Evolutionary conservation across 2,888 invertebrate species (phyloP), one percentile per base, ranked within the genome.

Genomic region (Vannuccia rotundouncinata): DNA sequence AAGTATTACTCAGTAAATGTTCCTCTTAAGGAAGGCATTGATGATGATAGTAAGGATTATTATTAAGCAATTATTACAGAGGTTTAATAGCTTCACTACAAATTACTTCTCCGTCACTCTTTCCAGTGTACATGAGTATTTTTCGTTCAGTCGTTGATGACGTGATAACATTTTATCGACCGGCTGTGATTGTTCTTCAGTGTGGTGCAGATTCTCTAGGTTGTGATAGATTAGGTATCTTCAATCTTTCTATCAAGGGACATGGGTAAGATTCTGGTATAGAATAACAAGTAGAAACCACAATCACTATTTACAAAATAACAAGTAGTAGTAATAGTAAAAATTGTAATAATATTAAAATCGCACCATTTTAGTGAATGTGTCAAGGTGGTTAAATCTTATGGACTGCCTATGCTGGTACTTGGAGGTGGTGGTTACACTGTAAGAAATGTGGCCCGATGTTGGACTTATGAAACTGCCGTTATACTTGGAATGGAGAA

Each of bases 381-480:
- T 87, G 99, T 99, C 0, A 93, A 94, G 87, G 96, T 95, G 86
- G 95, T 99, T 0, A 93, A 94, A 87, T 93, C 92, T 82, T 89
- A 96, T 22, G 94, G 94, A 86, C 91, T 98, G 1, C 99, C 99
- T 0, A 92, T 96, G 1, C 89, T 96, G 66, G 94, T 95, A 0
- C 92, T 97, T 0, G 95, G 92, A 13, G 92, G 92, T 0, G 92
- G 92, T 2, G 91, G 92, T 90, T 99, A 98, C 87, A 99, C 97
- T 0, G 89, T 97, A 29, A 90, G 95, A 30, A 99, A 99, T 88
- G 98, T 99, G 0, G 98, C 99, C 0, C 91, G 99, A 1, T 98
- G 97, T 87, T 99, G 99, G 99, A 96, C 98, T 0, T 96, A 96
- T 85, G 99, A 99, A 89, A 99, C 99, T 0, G 94, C 97, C 0